Evolutionary conservation across 2,888 invertebrate genomes (phyloP).

Genomic region (Lepidochitona cinerea): DNA sequence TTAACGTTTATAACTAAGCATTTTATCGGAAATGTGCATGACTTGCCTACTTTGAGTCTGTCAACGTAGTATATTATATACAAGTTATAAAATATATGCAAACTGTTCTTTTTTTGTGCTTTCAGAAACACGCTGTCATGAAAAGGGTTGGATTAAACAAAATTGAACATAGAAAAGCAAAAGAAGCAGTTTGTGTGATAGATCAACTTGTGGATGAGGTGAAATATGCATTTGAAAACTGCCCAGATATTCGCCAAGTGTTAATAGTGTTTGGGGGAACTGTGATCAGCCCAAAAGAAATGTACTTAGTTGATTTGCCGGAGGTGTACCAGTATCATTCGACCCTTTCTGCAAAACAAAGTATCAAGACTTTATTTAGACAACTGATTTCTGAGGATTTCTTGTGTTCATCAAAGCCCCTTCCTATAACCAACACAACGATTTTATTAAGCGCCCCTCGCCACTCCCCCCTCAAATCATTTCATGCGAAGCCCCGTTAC

Average conservation of each 20-base stretch:
- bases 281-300: constrained; percentile 51
- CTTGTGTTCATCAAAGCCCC: constrained; percentile 37
- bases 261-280: constrained; percentile 48
- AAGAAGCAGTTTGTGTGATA: constrained; percentile 32
- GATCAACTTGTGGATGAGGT: constrained; percentile 39
- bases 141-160: constrained; percentile 16
- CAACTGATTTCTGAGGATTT: constrained; percentile 49
- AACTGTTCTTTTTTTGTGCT: no score
- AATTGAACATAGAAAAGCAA: constrained; percentile 32
- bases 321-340: constrained; percentile 23
- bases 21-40: no score
- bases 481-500: constrained; percentile 47
- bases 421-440: constrained; percentile 41
- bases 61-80: no score
- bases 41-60: no score
- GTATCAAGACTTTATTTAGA: constrained; percentile 40
- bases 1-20: no score
- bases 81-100: no score
- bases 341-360: constrained; percentile 25
- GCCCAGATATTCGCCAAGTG: constrained; percentile 47
- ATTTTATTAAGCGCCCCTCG: constrained; percentile 47
- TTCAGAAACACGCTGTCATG: no score
- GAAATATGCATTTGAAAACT: constrained; percentile 41
- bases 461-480: constrained; percentile 40
- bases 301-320: constrained; percentile 41